A percentile compares a stretch with the other conserved stretches of the same genome.
phyloP scores from a whole-genome alignment of 92 coral and sea anemone species.

The Phenganax subtilis region DNA sequence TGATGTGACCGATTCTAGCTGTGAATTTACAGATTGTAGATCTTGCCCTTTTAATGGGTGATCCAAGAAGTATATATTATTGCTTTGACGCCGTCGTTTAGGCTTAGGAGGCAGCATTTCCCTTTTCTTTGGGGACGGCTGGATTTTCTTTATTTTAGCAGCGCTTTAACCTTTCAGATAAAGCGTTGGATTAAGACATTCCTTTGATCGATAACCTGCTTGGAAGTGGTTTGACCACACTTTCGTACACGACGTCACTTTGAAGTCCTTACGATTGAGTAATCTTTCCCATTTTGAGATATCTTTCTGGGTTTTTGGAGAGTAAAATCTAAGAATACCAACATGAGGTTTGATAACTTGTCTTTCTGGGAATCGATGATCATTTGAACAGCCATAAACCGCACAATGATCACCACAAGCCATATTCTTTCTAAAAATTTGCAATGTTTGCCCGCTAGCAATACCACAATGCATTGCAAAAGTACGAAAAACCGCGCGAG shows the following conservation, averaged over 20 bases:
- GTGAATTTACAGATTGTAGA: neutral
- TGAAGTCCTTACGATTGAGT: conserved; percentile 46
- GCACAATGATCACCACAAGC: conserved; percentile 47
- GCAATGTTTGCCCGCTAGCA: no score
- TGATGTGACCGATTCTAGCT: neutral
- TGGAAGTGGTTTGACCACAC: conserved; percentile 54
- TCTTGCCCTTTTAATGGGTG: neutral
- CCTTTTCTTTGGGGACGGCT: conserved; percentile 12
- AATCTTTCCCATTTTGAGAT: conserved; percentile 44
- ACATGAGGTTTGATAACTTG: conserved; percentile 44
- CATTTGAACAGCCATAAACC: conserved; percentile 56
- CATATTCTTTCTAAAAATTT: no score
- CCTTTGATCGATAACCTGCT: conserved; percentile 49
- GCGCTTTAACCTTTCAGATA: conserved; percentile 52
- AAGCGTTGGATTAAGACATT: conserved; percentile 44
- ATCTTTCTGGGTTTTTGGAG: conserved; percentile 38
- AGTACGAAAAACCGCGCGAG: no score
- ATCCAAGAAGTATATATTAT: neutral
- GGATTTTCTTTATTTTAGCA: neutral
- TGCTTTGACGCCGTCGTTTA: conserved; percentile 40
- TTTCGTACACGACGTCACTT: conserved; percentile 44
- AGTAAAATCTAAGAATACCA: conserved; percentile 52
- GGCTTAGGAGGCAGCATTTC: conserved; percentile 4
- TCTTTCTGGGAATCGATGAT: conserved; percentile 50
- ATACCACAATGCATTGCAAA: no score